phyloP scores from a whole-genome alignment of 2,888 invertebrate species.

The Rotaria sp. region DNA sequence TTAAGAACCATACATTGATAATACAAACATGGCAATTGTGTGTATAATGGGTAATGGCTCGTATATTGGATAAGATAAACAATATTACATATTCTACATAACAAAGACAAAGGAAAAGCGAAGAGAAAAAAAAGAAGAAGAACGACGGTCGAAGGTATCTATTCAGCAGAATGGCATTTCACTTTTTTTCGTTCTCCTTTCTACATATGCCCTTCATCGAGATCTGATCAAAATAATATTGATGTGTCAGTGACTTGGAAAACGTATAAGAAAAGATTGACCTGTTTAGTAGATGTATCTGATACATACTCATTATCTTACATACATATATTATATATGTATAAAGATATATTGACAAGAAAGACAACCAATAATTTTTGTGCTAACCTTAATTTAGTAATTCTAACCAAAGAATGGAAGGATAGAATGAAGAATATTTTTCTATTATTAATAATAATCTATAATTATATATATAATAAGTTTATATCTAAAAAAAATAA shows the following conservation, averaged over 20 bases:
- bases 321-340: neutral
- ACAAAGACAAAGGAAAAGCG: neutral
- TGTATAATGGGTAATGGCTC: constrained; percentile 19
- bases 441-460: neutral
- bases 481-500: neutral
- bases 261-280: neutral
- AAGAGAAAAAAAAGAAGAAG: neutral
- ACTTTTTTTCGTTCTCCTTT: neutral
- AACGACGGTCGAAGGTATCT: neutral
- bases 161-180: neutral
- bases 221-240: neutral
- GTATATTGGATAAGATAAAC: constrained; percentile 22
- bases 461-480: neutral
- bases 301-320: neutral
- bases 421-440: neutral
- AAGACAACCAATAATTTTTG: neutral
- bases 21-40: neutral
- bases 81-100: neutral
- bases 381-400: neutral
- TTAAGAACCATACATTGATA: neutral
- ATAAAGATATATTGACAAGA: neutral
- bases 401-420: neutral
- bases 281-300: neutral
- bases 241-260: neutral
- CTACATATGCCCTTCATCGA: constrained; percentile 8